Conservation (phyloP, 1,140 invertebrate genomes). For the Copidosoma floridanum region DNA sequence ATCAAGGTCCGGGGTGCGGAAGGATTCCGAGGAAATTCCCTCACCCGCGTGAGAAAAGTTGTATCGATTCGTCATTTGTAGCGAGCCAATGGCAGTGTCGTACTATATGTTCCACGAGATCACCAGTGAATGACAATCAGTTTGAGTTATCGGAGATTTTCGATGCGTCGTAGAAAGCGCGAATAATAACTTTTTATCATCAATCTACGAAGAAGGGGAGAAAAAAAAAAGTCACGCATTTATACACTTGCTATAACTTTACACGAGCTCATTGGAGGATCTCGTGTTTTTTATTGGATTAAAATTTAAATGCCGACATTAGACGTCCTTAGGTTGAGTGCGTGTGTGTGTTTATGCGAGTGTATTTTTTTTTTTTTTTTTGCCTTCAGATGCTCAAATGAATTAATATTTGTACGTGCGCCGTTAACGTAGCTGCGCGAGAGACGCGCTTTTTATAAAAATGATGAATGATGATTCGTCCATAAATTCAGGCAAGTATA, state of each 20-base stretch:
- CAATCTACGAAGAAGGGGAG: background rate
- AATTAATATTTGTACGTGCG: no score
- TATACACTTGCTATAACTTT: background rate
- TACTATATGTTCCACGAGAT: no score
- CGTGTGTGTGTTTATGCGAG: no score
- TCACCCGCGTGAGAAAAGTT: no score
- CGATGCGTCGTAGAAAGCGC: background rate
- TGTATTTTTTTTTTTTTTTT: background rate
- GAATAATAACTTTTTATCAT: slow-evolving; percentile 14
- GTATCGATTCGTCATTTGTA: no score
- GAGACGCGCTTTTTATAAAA: no score
- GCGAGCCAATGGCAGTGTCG: no score
- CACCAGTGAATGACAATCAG: background rate
- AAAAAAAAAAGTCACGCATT: background rate
- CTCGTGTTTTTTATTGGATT: background rate
- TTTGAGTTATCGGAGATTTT: background rate
- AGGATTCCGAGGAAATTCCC: no score
- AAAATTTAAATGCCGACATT: slow-evolving; percentile 13
- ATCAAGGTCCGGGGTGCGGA: no score
- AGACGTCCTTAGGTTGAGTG: no score
- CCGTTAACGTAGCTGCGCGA: no score
- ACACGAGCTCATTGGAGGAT: background rate
- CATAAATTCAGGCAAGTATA: background rate
- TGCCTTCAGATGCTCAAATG: background rate
- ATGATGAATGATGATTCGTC: background rate